Conservation (phyloP, 2,113 vertebrate species). For the Camelus bactrianus region DNA sequence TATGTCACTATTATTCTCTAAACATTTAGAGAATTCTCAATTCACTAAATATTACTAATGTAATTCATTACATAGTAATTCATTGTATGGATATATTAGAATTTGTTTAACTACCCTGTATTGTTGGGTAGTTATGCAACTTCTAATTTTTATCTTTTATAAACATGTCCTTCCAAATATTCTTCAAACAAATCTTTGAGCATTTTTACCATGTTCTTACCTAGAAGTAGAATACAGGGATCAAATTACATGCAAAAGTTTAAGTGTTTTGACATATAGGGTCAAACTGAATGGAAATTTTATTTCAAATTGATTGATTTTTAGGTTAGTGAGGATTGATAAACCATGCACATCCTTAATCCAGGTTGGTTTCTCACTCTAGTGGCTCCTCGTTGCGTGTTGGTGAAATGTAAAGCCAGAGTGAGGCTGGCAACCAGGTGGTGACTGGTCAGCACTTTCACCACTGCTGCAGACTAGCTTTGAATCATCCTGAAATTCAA, state of each 20-base stretch:
- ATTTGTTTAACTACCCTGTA: neutral
- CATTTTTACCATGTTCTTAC: slow-evolving; percentile 26
- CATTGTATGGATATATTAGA: neutral
- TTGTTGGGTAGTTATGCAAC: neutral
- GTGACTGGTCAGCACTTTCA: neutral
- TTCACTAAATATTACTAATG: neutral
- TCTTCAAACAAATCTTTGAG: slow-evolving; percentile 36
- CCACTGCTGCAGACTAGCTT: neutral
- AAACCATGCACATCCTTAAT: neutral
- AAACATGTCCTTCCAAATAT: neutral
- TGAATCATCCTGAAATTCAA: slow-evolving; percentile 3
- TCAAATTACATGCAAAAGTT: neutral
- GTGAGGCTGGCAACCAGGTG: neutral
- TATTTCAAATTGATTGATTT: neutral
- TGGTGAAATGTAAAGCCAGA: neutral
- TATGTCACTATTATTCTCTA: neutral
- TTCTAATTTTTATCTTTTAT: slow-evolving; percentile 45
- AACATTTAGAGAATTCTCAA: neutral
- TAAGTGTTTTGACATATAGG: neutral
- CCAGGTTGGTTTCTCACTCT: neutral
- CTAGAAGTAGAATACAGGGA: neutral
- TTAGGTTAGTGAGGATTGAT: neutral
- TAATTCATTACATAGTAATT: neutral
- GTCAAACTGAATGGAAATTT: neutral
- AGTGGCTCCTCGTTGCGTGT: neutral